Base-by-base conservation (phyloP, 2,113 vertebrate genomes). In the Sceloporus undulatus region DNA sequence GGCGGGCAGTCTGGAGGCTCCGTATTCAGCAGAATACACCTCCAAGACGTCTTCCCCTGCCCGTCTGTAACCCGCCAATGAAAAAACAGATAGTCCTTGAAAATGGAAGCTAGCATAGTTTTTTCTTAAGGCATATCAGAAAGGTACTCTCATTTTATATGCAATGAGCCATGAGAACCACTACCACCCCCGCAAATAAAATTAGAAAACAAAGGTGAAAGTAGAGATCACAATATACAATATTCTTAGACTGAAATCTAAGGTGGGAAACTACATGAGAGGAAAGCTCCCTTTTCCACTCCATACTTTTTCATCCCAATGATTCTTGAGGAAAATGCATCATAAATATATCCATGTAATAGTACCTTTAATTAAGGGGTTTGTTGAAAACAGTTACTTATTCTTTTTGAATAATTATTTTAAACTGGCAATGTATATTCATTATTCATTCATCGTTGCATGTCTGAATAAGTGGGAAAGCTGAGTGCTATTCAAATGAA, bases 401-500 rank as follows among this genome's bases (percentile, higher is more conserved):
- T 77, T 59, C 23, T 62, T 62, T n/a, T 42, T 2, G 18, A 88
- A 93, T 34, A 87, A 29, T 19, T 74, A 40, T 76, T 91, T 86
- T 89, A 74, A 79, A 89, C 88, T 23, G 29, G 66, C 42, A 91
- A 40, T 2, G 79, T 84, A 87, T 86, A 88, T 25, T 78, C 48
- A 66, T 88, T 91, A 62, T 66, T 62, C 70, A 40, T 88, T 85
- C 75, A 76, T 78, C 34, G 78, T 23, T 71, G 38, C 56, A 77
- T 79, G 79, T 87, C 85, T 89, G 88, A 84, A 85, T 71, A 87
- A 52, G 29, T 16, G 25, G 89, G 80, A 76, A 90, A 75, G 14
- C 13, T 74, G 78, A 77, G 82, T 91, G 70, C 4, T 81, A 92
- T 82, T 27, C 79, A 90, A 89, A 48, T 29, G 89, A 91, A 89